These are phyloP conservation scores for Scaptomyza parva DNA, from an alignment of 2,888 invertebrate species.

Conservation along the genomic window DNA sequence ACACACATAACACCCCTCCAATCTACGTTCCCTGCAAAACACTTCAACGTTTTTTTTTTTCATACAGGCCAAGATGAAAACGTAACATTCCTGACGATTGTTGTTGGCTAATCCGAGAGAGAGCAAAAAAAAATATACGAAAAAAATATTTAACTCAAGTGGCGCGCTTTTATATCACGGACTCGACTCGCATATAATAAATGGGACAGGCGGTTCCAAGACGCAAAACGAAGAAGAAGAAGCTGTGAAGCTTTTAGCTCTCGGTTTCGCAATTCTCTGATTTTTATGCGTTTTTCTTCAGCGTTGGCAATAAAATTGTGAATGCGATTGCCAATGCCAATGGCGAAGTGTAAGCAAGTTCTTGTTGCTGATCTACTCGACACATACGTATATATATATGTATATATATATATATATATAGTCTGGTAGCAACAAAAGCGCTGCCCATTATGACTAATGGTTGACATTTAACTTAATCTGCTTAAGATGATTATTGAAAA, in stretches of 20 bases:
- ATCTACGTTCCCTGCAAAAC: conserved; percentile 12
- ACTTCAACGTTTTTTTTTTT: conserved; percentile 56
- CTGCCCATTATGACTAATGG: conserved; percentile 79
- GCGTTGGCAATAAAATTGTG: conserved; percentile 71
- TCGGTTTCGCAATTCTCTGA: conserved; percentile 44
- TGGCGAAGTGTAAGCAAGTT: conserved; percentile 73
- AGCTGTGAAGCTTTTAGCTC: conserved; percentile 8
- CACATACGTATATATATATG: conserved; percentile 15
- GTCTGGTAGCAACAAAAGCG: conserved; percentile 66
- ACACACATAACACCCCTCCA: not conserved
- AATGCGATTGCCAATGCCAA: conserved; percentile 61
- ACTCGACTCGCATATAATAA: conserved; percentile 69
- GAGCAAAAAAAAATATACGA: conserved; percentile 15
- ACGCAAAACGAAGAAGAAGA: too few relatives aligned
- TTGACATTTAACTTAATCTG: conserved; percentile 80
- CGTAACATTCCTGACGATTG: conserved; percentile 65
- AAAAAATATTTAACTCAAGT: conserved; percentile 65
- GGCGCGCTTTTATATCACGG: conserved; percentile 68
- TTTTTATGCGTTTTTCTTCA: conserved; percentile 73
- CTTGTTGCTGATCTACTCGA: conserved; percentile 41
- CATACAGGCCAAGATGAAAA: conserved; percentile 64
- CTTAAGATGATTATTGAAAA: conserved; percentile 80
- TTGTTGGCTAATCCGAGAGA: conserved; percentile 68
- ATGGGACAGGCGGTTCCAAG: conserved; percentile 57
- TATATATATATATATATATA: conserved; percentile 1